These are phyloP conservation scores for Microctonus brassicae DNA, from an alignment of 2,888 invertebrate genomes.

Conservation along the genomic window DNA sequence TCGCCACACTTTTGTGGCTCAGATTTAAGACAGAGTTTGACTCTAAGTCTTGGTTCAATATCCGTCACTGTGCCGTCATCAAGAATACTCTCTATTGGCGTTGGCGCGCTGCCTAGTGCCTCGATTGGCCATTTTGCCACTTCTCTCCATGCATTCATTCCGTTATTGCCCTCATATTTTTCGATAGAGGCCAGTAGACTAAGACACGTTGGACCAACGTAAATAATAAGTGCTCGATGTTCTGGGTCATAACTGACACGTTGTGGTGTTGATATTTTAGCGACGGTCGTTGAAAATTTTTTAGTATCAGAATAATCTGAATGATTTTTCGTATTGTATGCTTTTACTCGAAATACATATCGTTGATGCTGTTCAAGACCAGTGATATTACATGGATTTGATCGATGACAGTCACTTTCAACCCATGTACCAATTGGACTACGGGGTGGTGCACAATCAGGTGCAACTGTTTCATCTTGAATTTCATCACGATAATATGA, in stretches of 20 bases:
- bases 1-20: slow-evolving; percentile 88
- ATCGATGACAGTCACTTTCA: slow-evolving; percentile 87
- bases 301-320: slow-evolving; percentile 91
- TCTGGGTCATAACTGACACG: slow-evolving; percentile 87
- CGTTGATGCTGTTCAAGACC: slow-evolving; percentile 88
- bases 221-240: slow-evolving; percentile 82
- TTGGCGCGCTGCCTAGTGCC: slow-evolving; percentile 79
- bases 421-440: slow-evolving; percentile 79
- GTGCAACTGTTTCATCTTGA: slow-evolving; percentile 75
- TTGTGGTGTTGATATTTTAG: slow-evolving; percentile 84
- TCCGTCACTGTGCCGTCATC: slow-evolving; percentile 74
- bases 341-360: slow-evolving; percentile 90
- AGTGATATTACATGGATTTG: slow-evolving; percentile 90
- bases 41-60: slow-evolving; percentile 78
- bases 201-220: slow-evolving; percentile 83
- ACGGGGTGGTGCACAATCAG: slow-evolving; percentile 75
- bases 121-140: slow-evolving; percentile 81
- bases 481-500: slow-evolving; percentile 80
- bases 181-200: slow-evolving; percentile 84
- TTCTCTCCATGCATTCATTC: slow-evolving; percentile 76
- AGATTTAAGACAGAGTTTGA: slow-evolving; percentile 85
- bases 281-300: slow-evolving; percentile 85
- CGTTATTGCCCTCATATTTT: slow-evolving; percentile 75
- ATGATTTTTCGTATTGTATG: slow-evolving; percentile 88
- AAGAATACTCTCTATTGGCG: slow-evolving; percentile 79